Evolutionary conservation across 2,888 invertebrate species (phyloP), one percentile per base, ranked within the genome.

Genomic region (Agriopis aurantiaria): DNA sequence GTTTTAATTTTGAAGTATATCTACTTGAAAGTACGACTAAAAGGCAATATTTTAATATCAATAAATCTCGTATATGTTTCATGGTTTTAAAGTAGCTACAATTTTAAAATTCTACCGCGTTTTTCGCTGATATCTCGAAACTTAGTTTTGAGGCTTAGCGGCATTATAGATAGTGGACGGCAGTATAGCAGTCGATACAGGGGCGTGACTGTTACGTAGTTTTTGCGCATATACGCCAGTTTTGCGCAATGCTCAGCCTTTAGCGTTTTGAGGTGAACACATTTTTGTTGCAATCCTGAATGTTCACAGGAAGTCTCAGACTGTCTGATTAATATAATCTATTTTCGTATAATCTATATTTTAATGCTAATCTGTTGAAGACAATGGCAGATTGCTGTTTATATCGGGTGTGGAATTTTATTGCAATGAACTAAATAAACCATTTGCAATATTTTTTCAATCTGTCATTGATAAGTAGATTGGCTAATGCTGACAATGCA

Each of bases 131-230:
- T n/a, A n/a, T n/a, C n/a, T n/a, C n/a, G n/a, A n/a, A n/a, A n/a
- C n/a, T n/a, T n/a, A n/a, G n/a, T n/a, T n/a, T n/a, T n/a, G n/a
- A n/a, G n/a, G n/a, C n/a, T n/a, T n/a, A n/a, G n/a, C n/a, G n/a
- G n/a, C n/a, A n/a, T n/a, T n/a, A n/a, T n/a, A n/a, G n/a, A n/a
- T n/a, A n/a, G n/a, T n/a, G n/a, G n/a, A n/a, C n/a, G n/a, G n/a
- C n/a, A n/a, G n/a, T n/a, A n/a, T 86, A 86, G 81, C 74, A 41
- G 60, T 65, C 74, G 59, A 72, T 71, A 71, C 70, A 73, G 77
- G 78, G 86, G 85, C 83, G 82, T 82, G 83, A 78, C 82, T 80
- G 70, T 82, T 80, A 80, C 80, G 81, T 82, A 69, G 75, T 40
- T 80, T 82, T 79, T 81, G 82, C 76, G 79, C 80, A 81, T 79